Conservation (phyloP, 2,113 vertebrate species). For the Athene cunicularia region DNA sequence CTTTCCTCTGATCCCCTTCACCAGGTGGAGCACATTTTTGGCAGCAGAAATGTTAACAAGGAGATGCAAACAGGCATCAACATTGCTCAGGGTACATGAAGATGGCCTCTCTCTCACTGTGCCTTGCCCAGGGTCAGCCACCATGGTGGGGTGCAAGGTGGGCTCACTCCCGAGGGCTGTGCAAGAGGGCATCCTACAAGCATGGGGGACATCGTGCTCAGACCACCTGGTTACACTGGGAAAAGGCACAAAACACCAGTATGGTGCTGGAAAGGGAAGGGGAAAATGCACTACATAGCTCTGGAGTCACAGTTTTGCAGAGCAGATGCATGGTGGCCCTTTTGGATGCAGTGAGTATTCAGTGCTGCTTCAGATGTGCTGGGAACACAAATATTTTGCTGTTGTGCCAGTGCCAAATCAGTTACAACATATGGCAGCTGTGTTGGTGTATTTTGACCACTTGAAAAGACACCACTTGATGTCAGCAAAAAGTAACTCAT, state of each 20-base stretch:
- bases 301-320: not conserved
- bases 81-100: not conserved
- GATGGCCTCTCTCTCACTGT: not conserved
- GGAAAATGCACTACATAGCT: not conserved
- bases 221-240: not conserved
- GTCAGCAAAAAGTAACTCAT: slow-evolving; percentile 10
- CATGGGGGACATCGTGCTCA: not conserved
- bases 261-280: not conserved
- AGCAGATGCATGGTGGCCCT: not conserved
- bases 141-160: fast-evolving
- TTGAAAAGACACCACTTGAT: not conserved
- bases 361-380: not conserved
- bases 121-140: not conserved
- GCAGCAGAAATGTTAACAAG: not conserved
- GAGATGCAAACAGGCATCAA: not conserved
- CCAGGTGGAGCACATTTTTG: not conserved
- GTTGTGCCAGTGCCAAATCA: not conserved
- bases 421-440: not conserved
- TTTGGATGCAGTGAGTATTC: not conserved
- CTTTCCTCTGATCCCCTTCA: not conserved
- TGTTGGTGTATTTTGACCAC: not conserved
- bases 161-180: fast-evolving
- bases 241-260: fast-evolving
- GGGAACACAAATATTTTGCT: not conserved
- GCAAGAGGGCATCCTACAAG: not conserved